Base-by-base conservation (phyloP, 2,113 vertebrate species). In the Phainopepla nitens region DNA sequence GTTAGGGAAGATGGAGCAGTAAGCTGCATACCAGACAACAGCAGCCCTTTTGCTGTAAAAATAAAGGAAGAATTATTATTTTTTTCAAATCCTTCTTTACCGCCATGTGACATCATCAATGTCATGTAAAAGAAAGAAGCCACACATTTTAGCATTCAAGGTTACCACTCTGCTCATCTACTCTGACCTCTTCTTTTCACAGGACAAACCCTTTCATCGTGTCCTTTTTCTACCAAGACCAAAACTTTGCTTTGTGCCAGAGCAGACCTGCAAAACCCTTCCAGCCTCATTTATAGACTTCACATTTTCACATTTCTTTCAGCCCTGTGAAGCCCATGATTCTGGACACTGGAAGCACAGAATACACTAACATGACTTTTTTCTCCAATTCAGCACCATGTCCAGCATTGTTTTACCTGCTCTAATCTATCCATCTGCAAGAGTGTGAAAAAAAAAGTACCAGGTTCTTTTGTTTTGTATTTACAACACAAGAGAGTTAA, bases 381-480 rank as follows among this genome's bases (percentile, higher is more conserved):
- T 53, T 42, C 82, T 56, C 31, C 60, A 81, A 56, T 33, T 86
- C 75, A 89, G n/a, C 68, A 90, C 47, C 19, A 77, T 66, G 28
- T 57, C 56, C 76, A 53, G 28, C 27, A 36, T 58, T 70, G 62
- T 86, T 93, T 54, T 27, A 65, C 72, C 47, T 83, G 57, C 44
- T 90, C 62, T 47, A 35, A 64, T 41, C 56, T 56, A 60, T 44
- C 51, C 73, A 39, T 28, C 72, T 92, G 72, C 61, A 77, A 57
- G 2, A 71, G 39, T 7, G 41, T 76, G 60, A 90, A 92, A 95
- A 77, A 77, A 39, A 39, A 95, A 90, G 42, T 22, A 27, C 18
- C 82, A 71, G 14, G 42, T 71, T 89, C 81, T 84, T 96, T 95
- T 91, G 81, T 92, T 91, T 86, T 56, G 76, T 82, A 61, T 90